Evolutionary conservation across 1,140 invertebrate genomes (phyloP).

Genomic region (Caerostris darwini): DNA sequence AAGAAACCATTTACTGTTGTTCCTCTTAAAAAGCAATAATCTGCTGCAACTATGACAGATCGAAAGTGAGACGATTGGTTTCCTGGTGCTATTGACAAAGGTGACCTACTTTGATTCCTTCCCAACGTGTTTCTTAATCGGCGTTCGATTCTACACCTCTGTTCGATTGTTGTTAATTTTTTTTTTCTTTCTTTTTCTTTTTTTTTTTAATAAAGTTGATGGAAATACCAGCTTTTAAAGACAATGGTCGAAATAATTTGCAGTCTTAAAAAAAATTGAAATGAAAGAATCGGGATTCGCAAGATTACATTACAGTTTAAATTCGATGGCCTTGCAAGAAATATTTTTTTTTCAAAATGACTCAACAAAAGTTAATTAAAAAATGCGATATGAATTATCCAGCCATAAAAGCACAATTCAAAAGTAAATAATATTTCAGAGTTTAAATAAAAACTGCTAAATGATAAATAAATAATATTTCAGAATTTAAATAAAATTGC

Average conservation of each 20-base stretch:
- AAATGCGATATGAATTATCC: too few species aligned
- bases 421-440: too few species aligned
- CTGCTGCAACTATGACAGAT: neutral
- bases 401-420: too few species aligned
- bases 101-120: neutral
- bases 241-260: neutral
- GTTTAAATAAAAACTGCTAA: too few species aligned
- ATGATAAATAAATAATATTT: too few species aligned
- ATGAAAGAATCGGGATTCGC: neutral
- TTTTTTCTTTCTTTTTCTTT: too few species aligned
- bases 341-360: too few species aligned
- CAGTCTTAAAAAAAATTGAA: neutral
- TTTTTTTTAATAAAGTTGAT: neutral
- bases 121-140: neutral
- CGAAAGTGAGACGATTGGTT: conserved; percentile 13
- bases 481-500: too few species aligned
- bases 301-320: too few species aligned
- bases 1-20: neutral
- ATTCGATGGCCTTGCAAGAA: too few species aligned
- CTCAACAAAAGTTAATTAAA: too few species aligned
- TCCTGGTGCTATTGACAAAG: conserved; percentile 1
- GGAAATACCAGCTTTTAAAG: neutral
- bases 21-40: conserved; percentile 33
- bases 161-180: neutral
- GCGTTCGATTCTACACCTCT: neutral